Evolutionary conservation across 2,888 invertebrate genomes (phyloP), one percentile per base, ranked within the genome.

Genomic region (Flabesymbios commensalis): DNA sequence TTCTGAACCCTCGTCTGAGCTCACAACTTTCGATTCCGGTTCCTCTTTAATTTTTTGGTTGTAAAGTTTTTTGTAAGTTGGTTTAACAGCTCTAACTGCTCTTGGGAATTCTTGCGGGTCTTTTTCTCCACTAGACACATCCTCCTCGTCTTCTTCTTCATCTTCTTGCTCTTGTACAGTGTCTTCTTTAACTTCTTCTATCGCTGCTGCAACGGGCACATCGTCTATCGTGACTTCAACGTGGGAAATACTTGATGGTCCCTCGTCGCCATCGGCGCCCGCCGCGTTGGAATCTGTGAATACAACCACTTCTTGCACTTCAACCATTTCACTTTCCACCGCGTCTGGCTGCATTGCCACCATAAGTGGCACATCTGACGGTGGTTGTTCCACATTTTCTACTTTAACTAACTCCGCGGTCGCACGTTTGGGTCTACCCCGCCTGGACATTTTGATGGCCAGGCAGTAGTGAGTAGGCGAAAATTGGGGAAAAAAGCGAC

Each of bases 271-370:
- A n/a, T n/a, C n/a, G n/a, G n/a, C n/a, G n/a, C 45, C 60, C 5
- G 19, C 36, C 17, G 24, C 32, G 32, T 42, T 56, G 3, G 45
- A 62, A 24, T 65, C 64, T 7, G 66, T 63, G 26, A 63, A 49
- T 4, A 67, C 61, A 1, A 67, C 67, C n/a, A 68, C 68, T 49
- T 68, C 68, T 45, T 63, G 60, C 53, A 56, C 59, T 31, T 65
- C 68, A 28, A 68, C 62, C 39, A 53, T 57, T 42, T n/a, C n/a
- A n/a, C 10, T 4, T 19, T 31, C 59, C 36, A 67, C 65, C 19
- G 59, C 57, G 39, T 58, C 64, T 7, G 64, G 66, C 48, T 67
- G 66, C 68, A 67, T 67, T 24, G 66, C 66, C 17, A 67, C 66
- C 36, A 63, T 43, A 19, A 67, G 43, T 47, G 62, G 57, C 19